These are phyloP conservation scores for Hippocampus abdominalis DNA, from an alignment of 2,113 vertebrate species.

Conservation along the genomic window DNA sequence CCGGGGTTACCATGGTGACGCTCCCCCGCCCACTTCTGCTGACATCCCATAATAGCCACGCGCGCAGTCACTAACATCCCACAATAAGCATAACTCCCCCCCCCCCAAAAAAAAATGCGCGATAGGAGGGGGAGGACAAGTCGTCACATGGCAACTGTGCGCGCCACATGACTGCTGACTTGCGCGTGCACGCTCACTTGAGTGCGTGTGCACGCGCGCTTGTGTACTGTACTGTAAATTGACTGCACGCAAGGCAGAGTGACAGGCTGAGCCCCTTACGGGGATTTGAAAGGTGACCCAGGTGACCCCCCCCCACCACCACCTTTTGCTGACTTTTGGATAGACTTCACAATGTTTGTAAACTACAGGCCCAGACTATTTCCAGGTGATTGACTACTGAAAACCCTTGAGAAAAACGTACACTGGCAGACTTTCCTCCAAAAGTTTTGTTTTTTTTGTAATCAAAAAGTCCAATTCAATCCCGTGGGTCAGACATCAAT, in stretches of 20 bases:
- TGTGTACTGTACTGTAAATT: slow-evolving; percentile 33
- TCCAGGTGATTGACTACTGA: not conserved
- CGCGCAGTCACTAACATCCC: slow-evolving; percentile 75
- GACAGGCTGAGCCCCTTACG: not conserved
- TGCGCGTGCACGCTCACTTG: slow-evolving; percentile 54
- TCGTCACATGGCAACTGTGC: slow-evolving; percentile 72
- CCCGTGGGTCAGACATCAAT: no score
- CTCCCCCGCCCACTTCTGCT: slow-evolving; percentile 48
- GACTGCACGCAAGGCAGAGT: slow-evolving; percentile 6
- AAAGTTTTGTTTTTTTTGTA: no score
- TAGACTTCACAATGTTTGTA: not conserved
- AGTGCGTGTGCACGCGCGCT: slow-evolving; percentile 53
- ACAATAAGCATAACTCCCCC: slow-evolving; percentile 78
- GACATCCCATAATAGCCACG: slow-evolving; percentile 77
- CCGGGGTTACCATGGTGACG: slow-evolving; percentile 69
- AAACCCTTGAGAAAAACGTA: not conserved
- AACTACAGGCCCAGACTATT: not conserved
- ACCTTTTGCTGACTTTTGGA: not conserved
- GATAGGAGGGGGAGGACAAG: slow-evolving; percentile 46
- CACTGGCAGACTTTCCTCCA: no score
- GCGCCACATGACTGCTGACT: slow-evolving; percentile 71
- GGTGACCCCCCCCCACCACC: slow-evolving; percentile 9
- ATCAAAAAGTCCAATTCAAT: no score
- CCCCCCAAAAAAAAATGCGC: slow-evolving; percentile 58
- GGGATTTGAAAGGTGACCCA: slow-evolving; percentile 5